These are phyloP conservation scores for Marmota monax DNA, from an alignment of 2,113 vertebrate genomes.

Conservation along the genomic window DNA sequence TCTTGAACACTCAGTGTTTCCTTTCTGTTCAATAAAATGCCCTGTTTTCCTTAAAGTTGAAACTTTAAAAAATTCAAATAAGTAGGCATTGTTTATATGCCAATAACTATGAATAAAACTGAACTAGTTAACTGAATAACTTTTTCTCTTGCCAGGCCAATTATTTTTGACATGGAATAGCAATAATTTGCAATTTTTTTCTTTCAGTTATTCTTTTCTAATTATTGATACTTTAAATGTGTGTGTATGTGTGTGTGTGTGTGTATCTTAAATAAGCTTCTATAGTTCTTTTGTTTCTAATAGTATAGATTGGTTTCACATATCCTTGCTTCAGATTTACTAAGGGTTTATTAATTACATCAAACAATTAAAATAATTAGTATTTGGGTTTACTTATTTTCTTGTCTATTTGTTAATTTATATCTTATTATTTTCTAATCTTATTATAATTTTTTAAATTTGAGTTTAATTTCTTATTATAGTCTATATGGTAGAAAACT, in stretches of 20 bases:
- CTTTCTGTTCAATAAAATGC: slow-evolving; percentile 61
- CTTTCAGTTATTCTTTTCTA: not conserved
- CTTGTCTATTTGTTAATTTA: not conserved
- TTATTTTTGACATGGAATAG: not conserved
- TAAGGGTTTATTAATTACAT: not conserved
- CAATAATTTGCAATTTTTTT: not conserved
- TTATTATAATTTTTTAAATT: not conserved
- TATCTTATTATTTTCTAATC: not conserved
- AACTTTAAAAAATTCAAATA: not conserved
- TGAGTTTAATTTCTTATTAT: not conserved
- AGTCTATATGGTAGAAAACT: not conserved
- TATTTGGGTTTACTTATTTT: not conserved
- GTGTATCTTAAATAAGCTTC: not conserved
- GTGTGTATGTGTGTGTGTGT: not conserved
- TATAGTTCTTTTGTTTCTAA: not conserved
- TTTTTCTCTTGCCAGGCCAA: not conserved
- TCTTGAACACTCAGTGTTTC: slow-evolving; percentile 27
- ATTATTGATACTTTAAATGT: not conserved
- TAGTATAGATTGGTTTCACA: not conserved
- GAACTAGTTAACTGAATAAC: not conserved
- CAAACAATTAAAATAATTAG: not conserved
- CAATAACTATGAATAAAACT: not conserved
- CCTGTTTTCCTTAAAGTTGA: slow-evolving; percentile 34
- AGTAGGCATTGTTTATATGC: not conserved
- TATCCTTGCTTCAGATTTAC: not conserved